Conservation (phyloP, 2,113 vertebrate species). For the Tretioscincus oriximinensis region DNA sequence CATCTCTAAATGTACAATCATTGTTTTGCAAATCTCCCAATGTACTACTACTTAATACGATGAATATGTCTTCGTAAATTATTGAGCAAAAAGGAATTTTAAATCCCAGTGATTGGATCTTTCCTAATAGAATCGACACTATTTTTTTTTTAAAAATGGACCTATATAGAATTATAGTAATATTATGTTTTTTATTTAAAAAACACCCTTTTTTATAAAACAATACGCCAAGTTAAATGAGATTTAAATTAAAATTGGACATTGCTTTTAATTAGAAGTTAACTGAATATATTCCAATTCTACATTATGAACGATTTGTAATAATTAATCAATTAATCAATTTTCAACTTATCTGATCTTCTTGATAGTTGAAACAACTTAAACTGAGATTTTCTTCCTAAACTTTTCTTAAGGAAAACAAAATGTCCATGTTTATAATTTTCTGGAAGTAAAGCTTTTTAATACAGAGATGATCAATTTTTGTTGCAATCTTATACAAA, state of each 20-base stretch:
- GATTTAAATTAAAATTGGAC: neutral
- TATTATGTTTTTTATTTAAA: too few species aligned
- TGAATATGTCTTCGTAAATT: neutral
- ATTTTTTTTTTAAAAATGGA: neutral
- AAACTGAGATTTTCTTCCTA: neutral
- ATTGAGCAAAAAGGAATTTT: neutral
- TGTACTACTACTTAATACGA: constrained; percentile 13
- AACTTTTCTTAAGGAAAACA: neutral
- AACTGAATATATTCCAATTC: neutral
- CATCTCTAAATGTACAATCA: neutral
- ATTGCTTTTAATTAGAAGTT: neutral
- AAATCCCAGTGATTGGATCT: neutral
- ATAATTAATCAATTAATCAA: neutral
- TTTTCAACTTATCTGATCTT: neutral
- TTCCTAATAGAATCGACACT: neutral
- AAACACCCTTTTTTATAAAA: neutral
- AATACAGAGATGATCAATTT: neutral
- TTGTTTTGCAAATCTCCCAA: neutral
- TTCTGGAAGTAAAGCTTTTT: constrained; percentile 7
- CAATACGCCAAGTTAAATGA: neutral
- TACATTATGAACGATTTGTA: neutral
- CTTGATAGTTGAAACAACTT: constrained; percentile 18
- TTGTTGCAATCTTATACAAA: neutral
- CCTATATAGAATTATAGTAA: too few species aligned
- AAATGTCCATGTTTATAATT: neutral